These are phyloP conservation scores for Phrynocephalus versicolor DNA, from an alignment of 2,113 vertebrate genomes.

Conservation along the genomic window DNA sequence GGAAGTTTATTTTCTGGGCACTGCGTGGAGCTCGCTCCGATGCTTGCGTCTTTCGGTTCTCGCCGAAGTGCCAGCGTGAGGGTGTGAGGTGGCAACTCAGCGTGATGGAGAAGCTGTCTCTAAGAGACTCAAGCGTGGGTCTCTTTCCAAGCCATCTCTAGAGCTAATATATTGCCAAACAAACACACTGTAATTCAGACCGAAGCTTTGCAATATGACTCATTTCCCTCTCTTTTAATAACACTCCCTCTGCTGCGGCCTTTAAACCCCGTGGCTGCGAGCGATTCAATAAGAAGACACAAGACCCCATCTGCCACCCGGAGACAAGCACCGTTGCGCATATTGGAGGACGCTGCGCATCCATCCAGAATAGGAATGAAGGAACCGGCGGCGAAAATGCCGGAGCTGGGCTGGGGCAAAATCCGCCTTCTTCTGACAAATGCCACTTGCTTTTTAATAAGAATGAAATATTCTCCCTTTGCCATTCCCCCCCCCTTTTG, in stretches of 20 bases:
- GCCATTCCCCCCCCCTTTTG: neutral
- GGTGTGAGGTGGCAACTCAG: neutral
- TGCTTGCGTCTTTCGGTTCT: neutral
- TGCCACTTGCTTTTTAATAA: slow-evolving; percentile 33
- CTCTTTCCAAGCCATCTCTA: slow-evolving; percentile 64
- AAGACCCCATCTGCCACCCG: slow-evolving; percentile 14
- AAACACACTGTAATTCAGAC: slow-evolving; percentile 66
- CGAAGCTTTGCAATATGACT: slow-evolving; percentile 72
- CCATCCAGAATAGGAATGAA: slow-evolving; percentile 10
- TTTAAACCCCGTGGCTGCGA: slow-evolving; percentile 67
- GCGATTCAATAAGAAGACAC: slow-evolving; percentile 69
- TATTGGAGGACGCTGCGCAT: slow-evolving; percentile 10
- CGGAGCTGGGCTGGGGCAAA: neutral
- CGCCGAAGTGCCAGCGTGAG: neutral
- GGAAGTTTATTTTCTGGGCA: slow-evolving; percentile 7
- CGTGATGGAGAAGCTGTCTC: slow-evolving; percentile 29
- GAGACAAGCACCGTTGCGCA: neutral
- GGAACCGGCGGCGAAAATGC: neutral
- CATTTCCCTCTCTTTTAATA: slow-evolving; percentile 74
- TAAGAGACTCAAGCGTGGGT: slow-evolving; percentile 20
- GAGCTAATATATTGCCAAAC: slow-evolving; percentile 70
- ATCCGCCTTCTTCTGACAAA: slow-evolving; percentile 12
- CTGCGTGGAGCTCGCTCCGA: neutral
- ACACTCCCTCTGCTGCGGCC: slow-evolving; percentile 67
- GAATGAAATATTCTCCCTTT: slow-evolving; percentile 28